Conservation (phyloP, 2,888 invertebrate genomes). For the Troglohyphantes excavatus region DNA sequence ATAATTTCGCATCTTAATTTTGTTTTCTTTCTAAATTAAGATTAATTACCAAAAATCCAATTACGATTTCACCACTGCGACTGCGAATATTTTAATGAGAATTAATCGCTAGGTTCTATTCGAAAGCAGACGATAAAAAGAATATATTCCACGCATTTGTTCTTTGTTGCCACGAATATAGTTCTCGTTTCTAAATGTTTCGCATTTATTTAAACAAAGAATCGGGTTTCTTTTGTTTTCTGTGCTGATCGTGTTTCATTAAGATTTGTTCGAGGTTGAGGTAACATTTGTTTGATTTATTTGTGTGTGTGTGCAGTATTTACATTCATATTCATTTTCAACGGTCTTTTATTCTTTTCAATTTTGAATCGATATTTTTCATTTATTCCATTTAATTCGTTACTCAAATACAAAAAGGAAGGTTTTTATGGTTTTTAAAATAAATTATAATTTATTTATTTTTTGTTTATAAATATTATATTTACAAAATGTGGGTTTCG, state of each 20-base stretch:
- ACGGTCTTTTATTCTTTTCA: too few relatives aligned
- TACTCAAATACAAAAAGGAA: too few relatives aligned
- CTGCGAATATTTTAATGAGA: neutral
- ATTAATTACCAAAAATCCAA: neutral
- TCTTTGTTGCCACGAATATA: neutral
- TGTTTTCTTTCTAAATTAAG: conserved; percentile 1
- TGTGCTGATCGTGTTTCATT: neutral
- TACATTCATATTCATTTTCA: too few relatives aligned
- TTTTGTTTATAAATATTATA: too few relatives aligned
- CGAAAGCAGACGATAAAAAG: neutral
- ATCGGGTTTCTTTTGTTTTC: neutral
- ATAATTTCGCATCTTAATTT: neutral
- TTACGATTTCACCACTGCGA: neutral
- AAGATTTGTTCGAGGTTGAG: neutral
- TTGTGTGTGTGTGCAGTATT: too few relatives aligned
- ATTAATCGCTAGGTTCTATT: neutral
- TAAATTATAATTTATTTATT: too few relatives aligned
- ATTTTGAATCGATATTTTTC: too few relatives aligned
- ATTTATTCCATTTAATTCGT: too few relatives aligned
- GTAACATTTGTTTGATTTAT: too few relatives aligned
- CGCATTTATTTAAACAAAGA: neutral
- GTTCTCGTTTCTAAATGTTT: neutral
- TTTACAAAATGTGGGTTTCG: too few relatives aligned
- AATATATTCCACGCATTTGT: neutral
- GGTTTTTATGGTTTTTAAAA: too few relatives aligned